Base-by-base conservation (phyloP, 2,113 vertebrate species). In the Bubo blakistoni region DNA sequence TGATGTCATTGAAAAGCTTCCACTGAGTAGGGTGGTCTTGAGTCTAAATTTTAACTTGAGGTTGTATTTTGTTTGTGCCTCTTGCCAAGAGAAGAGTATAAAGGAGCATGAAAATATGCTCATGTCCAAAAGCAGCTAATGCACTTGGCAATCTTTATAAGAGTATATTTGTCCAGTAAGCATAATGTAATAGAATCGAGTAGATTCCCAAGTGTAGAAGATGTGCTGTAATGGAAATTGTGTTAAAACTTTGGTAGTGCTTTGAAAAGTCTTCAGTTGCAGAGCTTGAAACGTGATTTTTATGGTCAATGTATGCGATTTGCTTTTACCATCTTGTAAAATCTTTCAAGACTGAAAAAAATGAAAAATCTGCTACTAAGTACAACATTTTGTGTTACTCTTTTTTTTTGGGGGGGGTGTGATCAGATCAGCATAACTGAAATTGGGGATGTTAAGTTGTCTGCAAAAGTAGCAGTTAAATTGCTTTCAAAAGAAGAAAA, bases 161-260 rank as follows among this genome's bases (percentile, higher is more conserved):
- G 67, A 69, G 63, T n/a, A 32, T 71, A 54, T 96, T 88, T 94
- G 84, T 88, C 84, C 90, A 76, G 58, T 92, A 96, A 94, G 91
- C 26, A n/a, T 71, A 65, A 70, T 70, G 95, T 96, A 82, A 91
- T 67, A 83, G 88, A 78, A 96, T 81, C 81, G 66, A 52, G 44
- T 76, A 58, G 63, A 49, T 95, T 86, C 81, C 69, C 88, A 63
- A 80, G 71, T 67, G 59, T 15, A 61, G 77, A 40, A 6, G 69
- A 47, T 65, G 40, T 79, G 66, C 58, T 94, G 73, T 81, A 94
- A 76, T 86, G 85, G 89, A 92, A 96, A 90, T 94, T 16, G 29
- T 82, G 47, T 86, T 77, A 72, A 70, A 72, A 47, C 34, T 88
- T 81, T n/a, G 72, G 59, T 36, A 46, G 27, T 20, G 61, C 77